Evolutionary conservation across 2,888 invertebrate genomes (phyloP).

Genomic region (Phaonia tiefii): DNA sequence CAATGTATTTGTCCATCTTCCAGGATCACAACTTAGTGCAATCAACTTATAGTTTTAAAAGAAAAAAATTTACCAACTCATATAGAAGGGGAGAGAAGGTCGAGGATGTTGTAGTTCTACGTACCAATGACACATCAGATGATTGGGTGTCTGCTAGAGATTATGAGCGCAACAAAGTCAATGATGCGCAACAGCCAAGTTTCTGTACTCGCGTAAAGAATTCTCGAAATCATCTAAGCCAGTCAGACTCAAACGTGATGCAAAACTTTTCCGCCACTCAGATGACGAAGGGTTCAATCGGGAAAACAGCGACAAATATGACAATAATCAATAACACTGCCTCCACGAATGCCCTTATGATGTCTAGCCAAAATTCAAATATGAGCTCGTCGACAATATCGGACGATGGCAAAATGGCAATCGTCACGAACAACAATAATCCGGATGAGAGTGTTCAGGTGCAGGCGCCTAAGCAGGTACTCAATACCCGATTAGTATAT

Average conservation of each 20-base stretch:
- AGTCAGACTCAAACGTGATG: neutral
- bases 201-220: slow-evolving; percentile 64
- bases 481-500: slow-evolving; percentile 73
- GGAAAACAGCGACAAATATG: slow-evolving; percentile 78
- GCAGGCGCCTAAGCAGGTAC: slow-evolving; percentile 57
- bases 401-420: slow-evolving; percentile 75
- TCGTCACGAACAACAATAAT: slow-evolving; percentile 63
- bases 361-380: slow-evolving; percentile 72
- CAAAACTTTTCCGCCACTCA: slow-evolving; percentile 49
- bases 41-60: slow-evolving; percentile 79
- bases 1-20: slow-evolving; percentile 25
- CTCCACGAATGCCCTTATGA: slow-evolving; percentile 69
- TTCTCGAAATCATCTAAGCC: slow-evolving; percentile 65
- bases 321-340: slow-evolving; percentile 78
- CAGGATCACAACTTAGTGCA: slow-evolving; percentile 80
- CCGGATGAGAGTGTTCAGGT: slow-evolving; percentile 53
- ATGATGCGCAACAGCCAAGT: slow-evolving; percentile 57
- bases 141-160: slow-evolving; percentile 77
- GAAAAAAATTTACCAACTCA: slow-evolving; percentile 76
- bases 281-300: slow-evolving; percentile 76
- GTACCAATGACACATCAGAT: slow-evolving; percentile 76
- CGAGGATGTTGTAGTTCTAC: slow-evolving; percentile 78
- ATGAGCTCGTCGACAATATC: slow-evolving; percentile 75
- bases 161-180: slow-evolving; percentile 73
- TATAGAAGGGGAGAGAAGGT: slow-evolving; percentile 77